Base-by-base conservation (phyloP, 1,140 invertebrate genomes). In the Aradophagus sp. region DNA sequence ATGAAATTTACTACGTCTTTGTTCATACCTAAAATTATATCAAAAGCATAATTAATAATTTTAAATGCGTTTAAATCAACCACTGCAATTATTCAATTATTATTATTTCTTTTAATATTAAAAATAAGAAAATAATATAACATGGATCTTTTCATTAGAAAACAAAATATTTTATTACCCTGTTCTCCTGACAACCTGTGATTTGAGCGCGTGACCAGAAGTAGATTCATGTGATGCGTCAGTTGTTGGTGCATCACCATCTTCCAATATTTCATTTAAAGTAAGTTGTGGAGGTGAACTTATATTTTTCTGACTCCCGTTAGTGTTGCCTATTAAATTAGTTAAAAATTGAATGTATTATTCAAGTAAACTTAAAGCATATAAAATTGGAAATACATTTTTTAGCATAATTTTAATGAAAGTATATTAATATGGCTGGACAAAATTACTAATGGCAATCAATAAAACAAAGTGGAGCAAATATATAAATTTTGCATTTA, bases 261-360 rank as follows among this genome's bases (percentile, higher is more conserved):
- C 91, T 75, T 93, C 92, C 55, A 90, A 88, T 41, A 93, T 92
- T 78, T 93, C 91, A 77, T 93, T 92, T 4, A 93, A 80, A 11
- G 87, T 86, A 12, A 91, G 69, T 72, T 91, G 89, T 4, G 90
- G 65, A 34, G 73, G 41, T 7, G 65, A 62, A 11, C 41, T 66
- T 3, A 71, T 44, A 7, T 50, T 69, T 14, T 73, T 73, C 14
- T 59, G 55, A 53, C 29, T 73, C n/a, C 59, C 63, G n/a, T 74
- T 71, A n/a, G 78, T 76, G 17, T 83, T 79, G 15, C 50, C 69
- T 73, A 15, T n/a, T 15, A 4, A 47, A 31, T 8, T 5, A 2
- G 4, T 1, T 26, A 14, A 11, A 31, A 17, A 31, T 45, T 31
- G n/a, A n/a, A n/a, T n/a, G n/a, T n/a, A n/a, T 23, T n/a, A 12